These are phyloP conservation scores for Gymnothorax reevesii DNA, from an alignment of 2,797 vertebrate species.

Conservation along the genomic window DNA sequence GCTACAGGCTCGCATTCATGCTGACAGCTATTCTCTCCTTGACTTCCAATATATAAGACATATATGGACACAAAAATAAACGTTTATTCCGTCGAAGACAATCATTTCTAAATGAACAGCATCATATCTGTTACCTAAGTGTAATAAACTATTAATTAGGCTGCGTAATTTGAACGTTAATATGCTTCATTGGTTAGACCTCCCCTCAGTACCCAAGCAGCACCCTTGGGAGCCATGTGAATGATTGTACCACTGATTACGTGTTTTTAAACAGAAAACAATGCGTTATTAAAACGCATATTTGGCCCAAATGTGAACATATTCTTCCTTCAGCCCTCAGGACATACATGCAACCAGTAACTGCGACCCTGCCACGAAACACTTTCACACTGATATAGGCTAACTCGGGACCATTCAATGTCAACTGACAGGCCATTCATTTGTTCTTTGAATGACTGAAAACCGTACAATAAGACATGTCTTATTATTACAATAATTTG, in stretches of 20 bases:
- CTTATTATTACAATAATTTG: background rate
- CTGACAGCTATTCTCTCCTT: background rate
- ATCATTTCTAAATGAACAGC: background rate
- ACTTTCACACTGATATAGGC: constrained; percentile 9
- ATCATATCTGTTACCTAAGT: background rate
- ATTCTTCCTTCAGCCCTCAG: background rate
- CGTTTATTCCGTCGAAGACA: too few relatives aligned
- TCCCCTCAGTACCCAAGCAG: background rate
- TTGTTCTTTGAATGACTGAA: background rate
- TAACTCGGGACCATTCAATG: background rate
- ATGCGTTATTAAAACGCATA: background rate
- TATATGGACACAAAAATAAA: background rate
- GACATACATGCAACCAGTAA: background rate
- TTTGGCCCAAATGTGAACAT: too few relatives aligned
- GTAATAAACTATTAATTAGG: background rate
- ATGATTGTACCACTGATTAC: background rate
- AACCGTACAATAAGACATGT: background rate
- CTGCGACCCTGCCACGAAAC: background rate
- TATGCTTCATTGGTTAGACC: background rate
- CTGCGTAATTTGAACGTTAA: background rate
- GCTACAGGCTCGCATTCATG: background rate
- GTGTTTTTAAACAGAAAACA: background rate
- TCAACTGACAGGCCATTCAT: background rate
- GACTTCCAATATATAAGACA: background rate
- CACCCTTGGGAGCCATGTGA: background rate